Evolutionary conservation across 2,113 vertebrate genomes (phyloP).

Genomic region (Coptodon bakossiorum): DNA sequence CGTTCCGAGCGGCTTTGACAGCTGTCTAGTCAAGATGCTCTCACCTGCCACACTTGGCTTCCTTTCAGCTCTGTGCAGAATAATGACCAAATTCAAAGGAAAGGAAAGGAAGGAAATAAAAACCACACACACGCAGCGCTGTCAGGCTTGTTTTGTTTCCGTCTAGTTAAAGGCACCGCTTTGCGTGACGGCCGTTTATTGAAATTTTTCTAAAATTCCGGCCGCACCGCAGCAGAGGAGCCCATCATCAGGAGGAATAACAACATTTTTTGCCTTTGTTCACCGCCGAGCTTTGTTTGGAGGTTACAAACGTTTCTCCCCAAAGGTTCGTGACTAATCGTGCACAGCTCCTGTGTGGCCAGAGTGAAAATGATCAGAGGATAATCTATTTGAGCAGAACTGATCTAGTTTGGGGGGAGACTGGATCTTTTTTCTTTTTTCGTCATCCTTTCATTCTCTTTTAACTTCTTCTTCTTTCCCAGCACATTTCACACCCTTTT

Average conservation of each 20-base stretch:
- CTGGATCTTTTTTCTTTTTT: background rate
- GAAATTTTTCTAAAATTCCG: background rate
- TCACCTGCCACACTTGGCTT: constrained; percentile 48
- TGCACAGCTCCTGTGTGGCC: background rate
- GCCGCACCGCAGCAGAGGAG: background rate
- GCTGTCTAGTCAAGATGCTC: constrained; percentile 53
- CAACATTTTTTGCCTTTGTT: background rate
- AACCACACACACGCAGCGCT: background rate
- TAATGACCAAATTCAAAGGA: constrained; percentile 37
- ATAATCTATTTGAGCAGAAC: background rate
- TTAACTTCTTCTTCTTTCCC: background rate
- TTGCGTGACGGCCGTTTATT: constrained; percentile 17
- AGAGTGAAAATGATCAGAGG: background rate
- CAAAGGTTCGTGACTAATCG: background rate
- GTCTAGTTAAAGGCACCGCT: constrained; percentile 6
- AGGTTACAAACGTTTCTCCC: background rate
- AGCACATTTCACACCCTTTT: constrained; percentile 26
- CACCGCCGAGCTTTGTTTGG: background rate
- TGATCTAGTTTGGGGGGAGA: background rate
- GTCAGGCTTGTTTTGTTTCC: constrained; percentile 35
- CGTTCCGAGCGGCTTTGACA: constrained; percentile 42
- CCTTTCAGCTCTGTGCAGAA: constrained; percentile 37
- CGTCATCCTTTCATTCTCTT: background rate
- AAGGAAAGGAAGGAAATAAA: background rate
- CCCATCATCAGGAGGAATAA: background rate